Base-by-base conservation (phyloP, 2,888 invertebrate species). In the Psylliodes chrysocephalus region DNA sequence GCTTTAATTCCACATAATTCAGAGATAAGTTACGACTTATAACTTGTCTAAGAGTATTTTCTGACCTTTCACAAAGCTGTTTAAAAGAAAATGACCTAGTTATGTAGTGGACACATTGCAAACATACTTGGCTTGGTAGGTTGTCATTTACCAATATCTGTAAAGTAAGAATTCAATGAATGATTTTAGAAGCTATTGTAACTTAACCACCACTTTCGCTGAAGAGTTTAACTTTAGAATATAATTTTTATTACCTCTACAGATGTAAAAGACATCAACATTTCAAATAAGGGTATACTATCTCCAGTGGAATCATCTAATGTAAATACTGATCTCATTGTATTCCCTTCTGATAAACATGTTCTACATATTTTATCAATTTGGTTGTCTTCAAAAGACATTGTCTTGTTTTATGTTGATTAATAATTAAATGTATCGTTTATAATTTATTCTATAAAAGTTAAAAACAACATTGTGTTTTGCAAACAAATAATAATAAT, bases 351-450 rank as follows among this genome's bases (percentile, higher is more conserved):
- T 18, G 78, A 72, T 63, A 82, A 71, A 71, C 82, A 82, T 6
- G 82, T 82, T 63, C 82, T 73, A 68, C 82, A 82, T 56, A 82
- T 79, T 77, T 81, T 82, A 28, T 79, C 75, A 38, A 77, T 75
- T 67, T 80, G 75, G 38, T 78, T 57, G 8, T 71, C 63, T 64
- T 71, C 73, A 53, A 67, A 73, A 25, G 76, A 66, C 77, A 77
- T 77, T 69, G 64, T 66, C 7, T 35, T 35, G 14, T 2, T 35
- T 35, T 35, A 35, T 2, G n/a, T n/a, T n/a, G n/a, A n/a, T n/a
- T n/a, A n/a, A n/a, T n/a, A n/a, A n/a, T n/a, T n/a, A n/a, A n/a
- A n/a, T n/a, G n/a, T n/a, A n/a, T n/a, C n/a, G n/a, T n/a, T n/a
- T n/a, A n/a, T n/a, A n/a, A n/a, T n/a, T n/a, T n/a, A n/a, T n/a